Percentiles rank a stretch among this genome's conserved stretches.
Evolutionary conservation across 2,888 invertebrate species (phyloP).

Genomic region (Ichneumoninae sp.): DNA sequence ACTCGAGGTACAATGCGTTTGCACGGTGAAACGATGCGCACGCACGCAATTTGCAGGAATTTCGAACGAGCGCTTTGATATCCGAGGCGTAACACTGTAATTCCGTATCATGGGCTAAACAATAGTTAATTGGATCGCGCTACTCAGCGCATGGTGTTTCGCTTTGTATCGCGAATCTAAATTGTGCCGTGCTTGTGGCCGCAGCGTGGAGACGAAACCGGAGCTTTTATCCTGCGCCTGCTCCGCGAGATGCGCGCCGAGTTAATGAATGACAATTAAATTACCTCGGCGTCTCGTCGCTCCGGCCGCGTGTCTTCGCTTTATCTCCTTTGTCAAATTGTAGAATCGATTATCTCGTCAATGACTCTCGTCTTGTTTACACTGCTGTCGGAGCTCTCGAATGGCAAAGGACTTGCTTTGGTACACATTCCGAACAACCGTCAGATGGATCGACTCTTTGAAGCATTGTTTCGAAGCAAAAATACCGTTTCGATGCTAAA

Average conservation of each 20-base stretch:
- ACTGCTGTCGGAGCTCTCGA: not conserved
- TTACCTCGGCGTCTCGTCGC: not conserved
- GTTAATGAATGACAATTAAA: not conserved
- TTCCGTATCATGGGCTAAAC: conserved; percentile 6
- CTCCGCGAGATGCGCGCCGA: not conserved
- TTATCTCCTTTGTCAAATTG: not conserved
- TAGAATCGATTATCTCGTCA: not conserved
- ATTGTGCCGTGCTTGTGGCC: not conserved
- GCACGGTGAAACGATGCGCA: conserved; percentile 9
- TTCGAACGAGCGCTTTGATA: conserved; percentile 11
- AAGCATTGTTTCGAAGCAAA: too few species aligned
- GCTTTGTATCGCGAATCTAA: not conserved
- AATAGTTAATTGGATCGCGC: conserved; percentile 39
- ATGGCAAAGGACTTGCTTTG: not conserved
- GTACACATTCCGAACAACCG: not conserved
- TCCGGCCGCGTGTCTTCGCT: not conserved
- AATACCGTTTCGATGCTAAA: too few species aligned
- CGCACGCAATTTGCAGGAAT: conserved; percentile 28
- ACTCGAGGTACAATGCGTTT: not conserved
- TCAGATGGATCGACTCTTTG: not conserved
- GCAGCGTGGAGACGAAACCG: not conserved
- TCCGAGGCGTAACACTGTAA: not conserved
- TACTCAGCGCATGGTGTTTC: not conserved
- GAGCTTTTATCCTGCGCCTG: conserved; percentile 2
- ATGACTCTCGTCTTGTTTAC: not conserved